Evolutionary conservation across 2,113 vertebrate species (phyloP).

Genomic region (Bombycilla garrulus): DNA sequence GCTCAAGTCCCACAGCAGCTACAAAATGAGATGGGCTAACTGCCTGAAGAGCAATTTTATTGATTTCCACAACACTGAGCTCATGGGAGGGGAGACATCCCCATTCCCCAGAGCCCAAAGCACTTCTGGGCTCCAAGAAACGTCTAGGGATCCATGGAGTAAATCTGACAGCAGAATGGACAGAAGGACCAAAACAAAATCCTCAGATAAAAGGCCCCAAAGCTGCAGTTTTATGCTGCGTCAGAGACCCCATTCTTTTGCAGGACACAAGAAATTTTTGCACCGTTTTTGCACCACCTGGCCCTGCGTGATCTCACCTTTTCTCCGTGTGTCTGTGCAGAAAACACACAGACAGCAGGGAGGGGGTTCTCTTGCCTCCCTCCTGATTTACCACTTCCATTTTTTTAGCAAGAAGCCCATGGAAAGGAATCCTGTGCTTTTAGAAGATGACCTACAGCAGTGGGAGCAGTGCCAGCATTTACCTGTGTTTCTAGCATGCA

Average conservation of each 20-base stretch:
- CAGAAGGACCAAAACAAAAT: background rate
- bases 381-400: background rate
- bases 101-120: background rate
- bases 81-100: background rate
- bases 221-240: background rate
- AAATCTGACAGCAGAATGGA: background rate
- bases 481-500: slow-evolving; percentile 96
- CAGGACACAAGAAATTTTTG: background rate
- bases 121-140: background rate
- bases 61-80: background rate
- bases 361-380: background rate
- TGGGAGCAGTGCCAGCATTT: slow-evolving; percentile 73
- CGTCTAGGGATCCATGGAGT: background rate
- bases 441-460: slow-evolving; percentile 44
- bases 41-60: background rate
- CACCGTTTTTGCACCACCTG: background rate
- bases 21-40: background rate
- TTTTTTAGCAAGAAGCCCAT: slow-evolving; percentile 12
- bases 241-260: background rate
- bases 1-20: background rate
- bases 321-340: background rate
- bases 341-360: slow-evolving; percentile 1
- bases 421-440: background rate
- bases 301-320: background rate
- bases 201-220: background rate